These are phyloP conservation scores for Pogonomyrmex californicus DNA, from an alignment of 1,140 invertebrate genomes.

Conservation along the genomic window DNA sequence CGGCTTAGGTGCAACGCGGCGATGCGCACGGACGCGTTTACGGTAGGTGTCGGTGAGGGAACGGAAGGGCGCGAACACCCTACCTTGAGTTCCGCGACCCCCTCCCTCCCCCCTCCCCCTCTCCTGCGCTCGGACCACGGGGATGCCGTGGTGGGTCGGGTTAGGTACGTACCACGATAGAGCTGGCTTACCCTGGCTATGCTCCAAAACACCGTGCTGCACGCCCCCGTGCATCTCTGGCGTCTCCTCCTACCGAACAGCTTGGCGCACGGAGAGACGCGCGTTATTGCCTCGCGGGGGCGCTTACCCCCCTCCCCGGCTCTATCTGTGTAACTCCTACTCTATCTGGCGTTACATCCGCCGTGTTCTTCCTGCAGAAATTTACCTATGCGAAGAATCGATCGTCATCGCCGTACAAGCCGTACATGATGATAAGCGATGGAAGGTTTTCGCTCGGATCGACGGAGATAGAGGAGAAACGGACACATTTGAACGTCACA, in stretches of 20 bases:
- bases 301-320: conserved; percentile 26
- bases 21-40: background rate
- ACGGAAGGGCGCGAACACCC: conserved; percentile 41
- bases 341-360: conserved; percentile 41
- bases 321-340: conserved; percentile 34
- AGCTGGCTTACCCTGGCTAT: conserved; percentile 62
- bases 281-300: conserved; percentile 70
- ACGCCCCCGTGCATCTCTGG: conserved; percentile 68
- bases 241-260: conserved; percentile 70
- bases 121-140: conserved; percentile 6
- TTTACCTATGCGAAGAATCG: conserved; percentile 49
- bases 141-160: conserved; percentile 37
- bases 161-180: conserved; percentile 51
- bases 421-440: conserved; percentile 26
- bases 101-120: background rate
- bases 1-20: conserved; percentile 45
- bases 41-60: conserved; percentile 1
- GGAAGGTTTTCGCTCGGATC: background rate
- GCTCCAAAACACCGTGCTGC: conserved; percentile 73
- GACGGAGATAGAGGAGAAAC: background rate
- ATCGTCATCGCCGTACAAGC: conserved; percentile 40
- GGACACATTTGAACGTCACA: background rate
- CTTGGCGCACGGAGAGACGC: conserved; percentile 65
- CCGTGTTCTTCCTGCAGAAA: conserved; percentile 26
- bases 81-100: conserved; percentile 51